Conservation (phyloP, 2,888 invertebrate species). For the Chrysolina americana region DNA sequence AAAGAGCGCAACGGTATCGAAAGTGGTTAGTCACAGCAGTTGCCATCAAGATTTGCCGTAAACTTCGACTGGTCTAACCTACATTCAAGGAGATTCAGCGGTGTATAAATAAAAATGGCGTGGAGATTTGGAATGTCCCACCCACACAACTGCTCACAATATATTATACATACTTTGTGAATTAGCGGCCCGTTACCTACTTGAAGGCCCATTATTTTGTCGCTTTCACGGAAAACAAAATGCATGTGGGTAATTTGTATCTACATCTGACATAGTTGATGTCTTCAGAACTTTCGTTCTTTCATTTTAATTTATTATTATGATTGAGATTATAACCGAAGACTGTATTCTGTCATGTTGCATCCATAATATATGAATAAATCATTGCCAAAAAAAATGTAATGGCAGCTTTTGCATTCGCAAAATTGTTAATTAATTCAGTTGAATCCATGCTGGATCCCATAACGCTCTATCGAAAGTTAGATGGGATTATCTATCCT, state of each 20-base stretch:
- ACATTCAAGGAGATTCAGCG: slow-evolving; percentile 3
- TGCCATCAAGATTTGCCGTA: slow-evolving; percentile 5
- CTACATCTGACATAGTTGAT: no score
- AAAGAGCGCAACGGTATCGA: slow-evolving; percentile 11
- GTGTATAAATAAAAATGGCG: not conserved
- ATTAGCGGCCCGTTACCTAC: slow-evolving; percentile 1
- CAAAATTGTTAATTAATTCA: no score
- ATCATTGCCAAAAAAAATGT: no score
- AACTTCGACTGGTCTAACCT: not conserved
- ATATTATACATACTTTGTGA: not conserved
- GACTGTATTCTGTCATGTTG: no score
- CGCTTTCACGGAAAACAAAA: slow-evolving; percentile 7
- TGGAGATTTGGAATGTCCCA: not conserved
- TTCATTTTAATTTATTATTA: no score
- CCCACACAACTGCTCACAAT: not conserved
- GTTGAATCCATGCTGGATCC: no score
- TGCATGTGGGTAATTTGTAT: not conserved
- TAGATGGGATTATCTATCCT: no score
- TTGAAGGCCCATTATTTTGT: not conserved
- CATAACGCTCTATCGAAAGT: no score
- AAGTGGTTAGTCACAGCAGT: slow-evolving; percentile 10
- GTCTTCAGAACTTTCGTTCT: no score
- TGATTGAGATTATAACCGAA: no score
- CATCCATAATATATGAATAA: no score
- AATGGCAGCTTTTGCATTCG: no score